phyloP scores from a whole-genome alignment of 1,140 invertebrate genomes.

The Danaus melanippus region DNA sequence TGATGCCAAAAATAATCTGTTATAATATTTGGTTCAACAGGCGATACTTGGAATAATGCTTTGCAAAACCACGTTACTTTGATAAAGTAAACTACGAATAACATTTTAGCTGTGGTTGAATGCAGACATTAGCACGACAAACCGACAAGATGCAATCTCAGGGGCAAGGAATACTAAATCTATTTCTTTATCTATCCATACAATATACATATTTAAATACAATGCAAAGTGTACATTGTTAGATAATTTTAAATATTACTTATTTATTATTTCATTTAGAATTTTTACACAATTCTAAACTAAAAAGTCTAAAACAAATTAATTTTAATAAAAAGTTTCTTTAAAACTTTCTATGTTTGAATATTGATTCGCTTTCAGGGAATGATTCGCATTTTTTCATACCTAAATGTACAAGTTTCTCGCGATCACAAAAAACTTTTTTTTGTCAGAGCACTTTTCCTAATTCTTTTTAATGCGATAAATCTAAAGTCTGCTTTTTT shows the following conservation, averaged over 20 bases:
- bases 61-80: too few species aligned
- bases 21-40: too few species aligned
- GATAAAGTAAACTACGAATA: background rate
- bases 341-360: conserved; percentile 55
- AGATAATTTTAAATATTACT: too few species aligned
- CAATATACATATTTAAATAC: too few species aligned
- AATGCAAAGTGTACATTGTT: too few species aligned
- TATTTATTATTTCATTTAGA: too few species aligned
- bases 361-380: conserved; percentile 60
- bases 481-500: conserved; percentile 38
- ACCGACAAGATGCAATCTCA: too few species aligned
- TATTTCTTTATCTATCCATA: conserved; percentile 8
- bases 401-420: conserved; percentile 66
- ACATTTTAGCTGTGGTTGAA: background rate
- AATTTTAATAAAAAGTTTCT: conserved; percentile 37
- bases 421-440: conserved; percentile 64
- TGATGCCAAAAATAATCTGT: too few species aligned
- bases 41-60: too few species aligned
- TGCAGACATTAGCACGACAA: too few species aligned
- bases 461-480: conserved; percentile 53
- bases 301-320: conserved; percentile 32
- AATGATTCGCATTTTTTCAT: conserved; percentile 64
- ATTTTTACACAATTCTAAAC: conserved; percentile 14
- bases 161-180: conserved; percentile 3
- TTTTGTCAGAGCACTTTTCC: conserved; percentile 41